phyloP scores from a whole-genome alignment of 2,113 vertebrate species.

The Urocitellus parryii region DNA sequence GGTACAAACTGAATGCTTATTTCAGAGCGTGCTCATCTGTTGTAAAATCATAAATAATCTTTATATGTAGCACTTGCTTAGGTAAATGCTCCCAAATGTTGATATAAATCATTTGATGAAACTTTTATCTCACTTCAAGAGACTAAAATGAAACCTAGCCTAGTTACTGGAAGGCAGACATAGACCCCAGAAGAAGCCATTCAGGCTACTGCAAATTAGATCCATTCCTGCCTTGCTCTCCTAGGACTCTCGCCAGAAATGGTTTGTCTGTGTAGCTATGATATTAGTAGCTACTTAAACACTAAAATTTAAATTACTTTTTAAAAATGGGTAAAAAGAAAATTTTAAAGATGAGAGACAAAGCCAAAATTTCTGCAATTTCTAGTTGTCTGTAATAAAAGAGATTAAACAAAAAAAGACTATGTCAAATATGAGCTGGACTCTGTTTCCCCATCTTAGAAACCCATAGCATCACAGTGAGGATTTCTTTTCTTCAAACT shows the following conservation, averaged over 20 bases:
- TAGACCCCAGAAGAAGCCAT: fast-evolving
- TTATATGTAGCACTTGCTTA: not conserved
- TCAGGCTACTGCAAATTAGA: not conserved
- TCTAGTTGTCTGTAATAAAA: not conserved
- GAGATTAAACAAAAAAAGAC: not conserved
- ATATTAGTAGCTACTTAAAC: not conserved
- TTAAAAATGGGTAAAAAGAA: not conserved
- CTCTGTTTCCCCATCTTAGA: not conserved
- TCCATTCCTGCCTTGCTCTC: not conserved
- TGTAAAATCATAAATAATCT: constrained; percentile 27
- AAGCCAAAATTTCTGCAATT: not conserved
- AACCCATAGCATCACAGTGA: not conserved
- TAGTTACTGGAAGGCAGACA: not conserved
- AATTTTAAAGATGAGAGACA: not conserved
- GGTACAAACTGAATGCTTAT: not conserved
- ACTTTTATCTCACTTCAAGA: constrained; percentile 8
- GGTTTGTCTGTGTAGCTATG: not conserved
- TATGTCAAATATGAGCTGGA: not conserved
- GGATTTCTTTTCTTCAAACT: not conserved
- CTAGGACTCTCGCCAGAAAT: not conserved
- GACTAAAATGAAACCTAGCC: not conserved
- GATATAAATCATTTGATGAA: not conserved
- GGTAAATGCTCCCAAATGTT: constrained; percentile 16
- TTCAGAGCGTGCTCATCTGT: not conserved
- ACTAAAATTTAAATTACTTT: not conserved